Base-by-base conservation (phyloP, 1,140 invertebrate genomes). In the Dinoponera quadriceps region DNA sequence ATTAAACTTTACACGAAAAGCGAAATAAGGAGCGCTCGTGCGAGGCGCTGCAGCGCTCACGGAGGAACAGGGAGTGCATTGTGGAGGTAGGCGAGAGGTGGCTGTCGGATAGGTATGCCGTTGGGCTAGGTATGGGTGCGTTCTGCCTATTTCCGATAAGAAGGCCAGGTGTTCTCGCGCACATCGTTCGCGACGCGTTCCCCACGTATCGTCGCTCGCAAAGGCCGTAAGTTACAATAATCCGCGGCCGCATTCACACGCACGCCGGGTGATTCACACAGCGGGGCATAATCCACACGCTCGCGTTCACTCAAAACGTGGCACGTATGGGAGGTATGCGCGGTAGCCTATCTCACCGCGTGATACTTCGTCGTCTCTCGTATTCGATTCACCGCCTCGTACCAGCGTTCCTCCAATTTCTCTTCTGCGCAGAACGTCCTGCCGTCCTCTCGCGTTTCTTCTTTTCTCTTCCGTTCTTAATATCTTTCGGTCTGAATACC, bases 141-240 rank as follows among this genome's bases (percentile, higher is more conserved):
- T 65, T 68, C 48, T 78, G 29, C 60, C 73, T 77, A 85, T 83
- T 83, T 68, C 62, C 20, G 78, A 83, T 82, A 87, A 87, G 73
- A 82, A 83, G 66, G 62, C 82, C 82, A 88, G 85, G 82, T 86
- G 86, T 85, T 84, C 48, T 33, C 48, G 29, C 29, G 29, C 14
- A 48, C 49, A 55, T 66, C 71, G 60, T 48, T 14, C 27, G 20
- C 22, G 51, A 51, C 33, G 51, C 33, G 22, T 84, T 48, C 44
- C 49, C 60, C n/a, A 27, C 55, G 54, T 60, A 27, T 33, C 62
- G 18, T 65, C 60, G 22, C 38, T n/a, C 29, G 55, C 60, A 25
- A 77, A 65, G 3, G 20, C 1, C 33, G 25, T 44, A 69, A 78
- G 68, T 78, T 78, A 69, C n/a, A n/a, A n/a, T 57, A 48, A 69